Base-by-base conservation (phyloP, 2,113 vertebrate species). In the Trogon melanurus region DNA sequence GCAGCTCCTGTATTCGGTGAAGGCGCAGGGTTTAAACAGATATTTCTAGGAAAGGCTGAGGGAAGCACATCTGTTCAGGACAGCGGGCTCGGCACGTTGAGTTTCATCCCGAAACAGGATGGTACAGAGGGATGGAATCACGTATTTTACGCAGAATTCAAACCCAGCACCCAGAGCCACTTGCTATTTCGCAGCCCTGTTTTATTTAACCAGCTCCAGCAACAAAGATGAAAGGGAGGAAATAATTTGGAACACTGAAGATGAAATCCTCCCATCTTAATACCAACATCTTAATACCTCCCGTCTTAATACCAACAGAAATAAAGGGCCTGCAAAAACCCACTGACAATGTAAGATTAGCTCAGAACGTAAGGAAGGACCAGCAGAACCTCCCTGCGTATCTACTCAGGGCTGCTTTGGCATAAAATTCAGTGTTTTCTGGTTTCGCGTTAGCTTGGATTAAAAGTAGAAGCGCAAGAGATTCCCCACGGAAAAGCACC, bases 21-120 rank as follows among this genome's bases (percentile, higher is more conserved):
- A 14, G 27, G 23, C 44, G 30, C 7, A 5, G 26, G 73, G 23
- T 44, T 86, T 45, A 51, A 79, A 44, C 5, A 13, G 25, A 6
- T 10, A 8, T 83, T 80, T 70, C 56, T 20, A 48, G 78, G 62
- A 84, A 25, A 82, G 16, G 64, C n/a, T 41, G 8, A 19, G 47
- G 32, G 53, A 84, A 66, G 23, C 2, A 0, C 53, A 16, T 32
- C 2, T 0, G 19, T 22, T 85, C 58, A 18, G 65, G 76, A 13
- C 1, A 1, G 57, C 29, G 54, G 36, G 5, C 23, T 56, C 6
- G 0, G 29, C 1, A 0, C 29, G 5, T 36, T 0, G 0, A 0
- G 0, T 8, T 72, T 57, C 36, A 48, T 19, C 76, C 84, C 15
- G 0, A 16, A 41, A 18, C 2, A 2, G 45, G 50, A 51, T 0